These are phyloP conservation scores for Avahi laniger DNA, from an alignment of 2,797 vertebrate genomes.

Conservation along the genomic window DNA sequence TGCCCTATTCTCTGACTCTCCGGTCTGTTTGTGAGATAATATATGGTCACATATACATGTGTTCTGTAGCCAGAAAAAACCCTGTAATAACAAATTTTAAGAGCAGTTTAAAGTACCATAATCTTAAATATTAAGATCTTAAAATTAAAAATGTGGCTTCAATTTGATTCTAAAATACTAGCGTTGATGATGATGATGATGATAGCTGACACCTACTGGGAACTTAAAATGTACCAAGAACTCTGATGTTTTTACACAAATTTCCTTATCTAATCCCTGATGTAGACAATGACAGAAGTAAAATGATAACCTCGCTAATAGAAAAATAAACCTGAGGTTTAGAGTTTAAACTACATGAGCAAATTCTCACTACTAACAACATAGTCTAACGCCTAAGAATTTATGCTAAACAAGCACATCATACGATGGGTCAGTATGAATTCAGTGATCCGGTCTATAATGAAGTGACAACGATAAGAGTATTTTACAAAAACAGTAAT, in stretches of 20 bases:
- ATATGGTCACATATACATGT: neutral
- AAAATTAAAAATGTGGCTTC: neutral
- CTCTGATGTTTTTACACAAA: neutral
- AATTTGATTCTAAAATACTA: neutral
- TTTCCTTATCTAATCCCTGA: neutral
- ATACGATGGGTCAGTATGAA: neutral
- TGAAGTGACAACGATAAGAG: neutral
- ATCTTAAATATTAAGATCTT: neutral
- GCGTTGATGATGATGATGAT: neutral
- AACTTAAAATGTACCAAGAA: neutral
- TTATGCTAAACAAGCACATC: neutral
- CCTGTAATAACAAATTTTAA: neutral
- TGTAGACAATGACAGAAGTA: neutral
- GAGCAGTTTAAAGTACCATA: neutral
- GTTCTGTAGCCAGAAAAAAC: neutral
- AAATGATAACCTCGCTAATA: neutral
- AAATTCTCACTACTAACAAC: conserved; percentile 20
- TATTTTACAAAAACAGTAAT: neutral
- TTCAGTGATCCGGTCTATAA: neutral
- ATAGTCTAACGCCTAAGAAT: neutral
- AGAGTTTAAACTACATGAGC: neutral
- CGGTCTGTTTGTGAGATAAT: neutral
- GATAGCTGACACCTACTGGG: neutral
- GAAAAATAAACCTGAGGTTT: neutral
- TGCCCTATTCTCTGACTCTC: neutral